Evolutionary conservation across 2,113 vertebrate species (phyloP).

Genomic region (Eulemur rufifrons): DNA sequence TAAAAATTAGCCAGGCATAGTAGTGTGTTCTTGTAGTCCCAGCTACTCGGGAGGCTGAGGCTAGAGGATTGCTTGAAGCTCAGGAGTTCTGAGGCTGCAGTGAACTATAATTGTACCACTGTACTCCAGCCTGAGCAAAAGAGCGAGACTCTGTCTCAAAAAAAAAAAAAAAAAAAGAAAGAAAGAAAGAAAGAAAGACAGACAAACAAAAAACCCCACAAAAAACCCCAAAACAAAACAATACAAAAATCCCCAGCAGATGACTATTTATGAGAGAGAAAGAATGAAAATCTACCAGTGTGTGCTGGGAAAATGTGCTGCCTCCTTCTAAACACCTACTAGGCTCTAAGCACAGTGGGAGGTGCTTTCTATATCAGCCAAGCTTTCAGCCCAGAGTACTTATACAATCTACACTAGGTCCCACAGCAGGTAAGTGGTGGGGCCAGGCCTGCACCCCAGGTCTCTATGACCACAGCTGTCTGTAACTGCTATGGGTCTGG

Average conservation of each 20-base stretch:
- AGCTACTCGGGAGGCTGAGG: too few relatives aligned
- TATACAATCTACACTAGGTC: neutral
- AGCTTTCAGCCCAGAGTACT: neutral
- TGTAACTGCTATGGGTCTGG: neutral
- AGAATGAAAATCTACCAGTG: neutral
- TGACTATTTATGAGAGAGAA: neutral
- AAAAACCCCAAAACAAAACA: too few relatives aligned
- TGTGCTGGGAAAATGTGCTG: neutral
- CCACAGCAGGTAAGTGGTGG: neutral
- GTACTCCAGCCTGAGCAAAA: too few relatives aligned
- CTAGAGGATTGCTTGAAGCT: too few relatives aligned
- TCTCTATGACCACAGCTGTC: neutral
- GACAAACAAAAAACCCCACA: too few relatives aligned
- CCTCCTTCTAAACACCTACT: slow-evolving; percentile 11
- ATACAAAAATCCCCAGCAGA: slow-evolving; percentile 42
- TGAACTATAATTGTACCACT: too few relatives aligned
- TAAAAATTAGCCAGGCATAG: too few relatives aligned
- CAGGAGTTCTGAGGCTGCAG: too few relatives aligned
- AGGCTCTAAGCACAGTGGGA: neutral
- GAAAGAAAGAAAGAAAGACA: neutral
- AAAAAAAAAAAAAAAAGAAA: too few relatives aligned
- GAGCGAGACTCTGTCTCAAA: too few relatives aligned
- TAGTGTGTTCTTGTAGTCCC: too few relatives aligned
- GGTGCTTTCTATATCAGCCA: neutral
- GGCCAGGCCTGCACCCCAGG: neutral